Percentiles rank a stretch among this genome's conserved stretches.
phyloP scores from a whole-genome alignment of 2,797 vertebrate species.

The Coendou prehensilis region DNA sequence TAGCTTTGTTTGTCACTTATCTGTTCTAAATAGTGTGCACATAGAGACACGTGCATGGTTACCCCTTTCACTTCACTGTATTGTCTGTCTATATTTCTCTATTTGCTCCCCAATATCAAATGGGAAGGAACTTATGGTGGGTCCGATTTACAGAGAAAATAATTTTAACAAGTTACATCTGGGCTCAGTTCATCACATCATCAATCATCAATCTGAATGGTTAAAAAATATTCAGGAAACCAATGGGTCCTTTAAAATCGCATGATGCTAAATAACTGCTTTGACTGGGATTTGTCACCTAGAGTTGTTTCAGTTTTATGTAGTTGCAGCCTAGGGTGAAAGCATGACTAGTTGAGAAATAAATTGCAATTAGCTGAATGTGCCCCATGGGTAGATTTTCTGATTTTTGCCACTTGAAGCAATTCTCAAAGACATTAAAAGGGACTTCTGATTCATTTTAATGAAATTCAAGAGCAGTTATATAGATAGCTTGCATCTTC shows the following conservation, averaged over 20 bases:
- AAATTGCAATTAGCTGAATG: constrained; percentile 67
- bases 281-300: constrained; percentile 43
- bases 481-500: constrained; percentile 71
- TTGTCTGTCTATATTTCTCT: neutral
- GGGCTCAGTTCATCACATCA: neutral
- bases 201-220: neutral
- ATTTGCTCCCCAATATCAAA: neutral
- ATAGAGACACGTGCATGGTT: neutral
- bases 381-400: constrained; percentile 67
- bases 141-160: neutral
- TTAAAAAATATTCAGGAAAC: constrained; percentile 43
- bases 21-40: neutral
- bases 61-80: neutral
- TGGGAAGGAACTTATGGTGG: neutral
- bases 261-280: constrained; percentile 9
- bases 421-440: constrained; percentile 82
- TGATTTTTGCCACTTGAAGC: constrained; percentile 77
- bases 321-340: constrained; percentile 27
- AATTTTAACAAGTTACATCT: constrained; percentile 31
- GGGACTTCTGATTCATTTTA: constrained; percentile 80
- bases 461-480: constrained; percentile 76
- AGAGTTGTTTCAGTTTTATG: constrained; percentile 55
- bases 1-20: neutral
- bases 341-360: constrained; percentile 65
- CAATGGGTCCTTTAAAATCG: constrained; percentile 58